Evolutionary conservation across 2,113 vertebrate genomes (phyloP), one percentile per base, ranked within the genome.

Genomic region (rabbit (Oryctolagus cuniculus)): DNA sequence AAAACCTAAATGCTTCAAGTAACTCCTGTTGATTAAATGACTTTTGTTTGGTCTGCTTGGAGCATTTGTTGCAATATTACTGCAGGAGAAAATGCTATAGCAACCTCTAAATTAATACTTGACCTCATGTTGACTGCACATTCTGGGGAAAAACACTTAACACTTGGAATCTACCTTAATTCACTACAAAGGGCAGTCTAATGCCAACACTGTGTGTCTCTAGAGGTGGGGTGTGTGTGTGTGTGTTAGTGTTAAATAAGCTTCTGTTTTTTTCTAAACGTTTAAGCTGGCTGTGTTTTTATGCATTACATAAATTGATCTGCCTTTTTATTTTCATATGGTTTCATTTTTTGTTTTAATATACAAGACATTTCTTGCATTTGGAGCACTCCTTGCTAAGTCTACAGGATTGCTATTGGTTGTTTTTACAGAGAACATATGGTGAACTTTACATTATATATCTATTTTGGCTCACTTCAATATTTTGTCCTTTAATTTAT

Each of bases 401-500:
- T 72, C 17, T 73, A 38, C 91, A 89, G 12, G 86, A 80, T n/a
- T 87, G 34, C 34, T 80, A 78, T 84, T 69, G 79, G 38, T 93
- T 83, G 36, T 94, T 93, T 92, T 85, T 90, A 29, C 90, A 9
- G 63, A 51, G 82, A 80, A 27, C 73, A 69, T 87, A 29, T 83
- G 63, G 49, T 81, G n/a, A 93, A 77, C 34, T 84, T 88, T 88
- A 22, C 24, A 67, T 72, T 27, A 29, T 67, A 24, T 89, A 75
- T 69, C 31, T 73, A 24, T 38, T 92, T 93, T 87, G 61, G 82
- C 86, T 90, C 67, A 93, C 80, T 80, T 88, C 64, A 86, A 53
- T 63, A 72, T 93, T 87, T 95, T 63, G 22, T 10, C 61, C 31
- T 84, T 90, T 89, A 85, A 87, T 90, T 81, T 92, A 90, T 51